Conservation (phyloP, 35 echinoderm and acorn worm genomes). For the Patiria miniata region DNA sequence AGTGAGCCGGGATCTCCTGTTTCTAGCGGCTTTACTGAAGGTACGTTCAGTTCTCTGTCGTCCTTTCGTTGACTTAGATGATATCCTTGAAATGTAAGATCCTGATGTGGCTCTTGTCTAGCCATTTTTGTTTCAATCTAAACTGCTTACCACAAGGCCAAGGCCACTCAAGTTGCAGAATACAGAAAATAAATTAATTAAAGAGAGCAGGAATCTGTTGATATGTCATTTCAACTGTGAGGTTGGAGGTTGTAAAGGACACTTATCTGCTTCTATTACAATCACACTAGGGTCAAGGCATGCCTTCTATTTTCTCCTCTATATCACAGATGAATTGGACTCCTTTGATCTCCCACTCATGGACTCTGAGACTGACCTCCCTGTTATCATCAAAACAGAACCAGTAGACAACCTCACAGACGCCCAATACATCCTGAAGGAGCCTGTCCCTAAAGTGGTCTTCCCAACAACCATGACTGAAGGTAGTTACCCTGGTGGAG, state of each 20-base stretch:
- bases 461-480: not conserved
- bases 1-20: constrained; percentile 58
- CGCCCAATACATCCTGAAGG: constrained; percentile 6
- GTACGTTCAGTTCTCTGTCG: constrained; percentile 3
- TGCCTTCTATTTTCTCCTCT: not conserved
- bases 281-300: too few relatives aligned
- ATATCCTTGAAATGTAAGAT: too few relatives aligned
- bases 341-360: not conserved
- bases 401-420: not conserved
- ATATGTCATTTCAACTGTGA: too few relatives aligned
- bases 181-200: too few relatives aligned
- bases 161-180: too few relatives aligned
- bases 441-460: not conserved
- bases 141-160: too few relatives aligned
- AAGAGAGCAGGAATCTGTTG: too few relatives aligned
- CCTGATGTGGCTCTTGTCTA: too few relatives aligned
- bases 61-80: too few relatives aligned
- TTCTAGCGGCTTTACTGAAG: constrained; percentile 37
- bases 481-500: not conserved
- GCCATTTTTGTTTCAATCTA: too few relatives aligned
- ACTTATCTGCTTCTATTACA: too few relatives aligned
- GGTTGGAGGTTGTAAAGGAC: too few relatives aligned
- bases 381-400: constrained; percentile 9
- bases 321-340: constrained; percentile 20
- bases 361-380: constrained; percentile 30